phyloP scores from a whole-genome alignment of 2,113 vertebrate species.

The Serinus canaria region DNA sequence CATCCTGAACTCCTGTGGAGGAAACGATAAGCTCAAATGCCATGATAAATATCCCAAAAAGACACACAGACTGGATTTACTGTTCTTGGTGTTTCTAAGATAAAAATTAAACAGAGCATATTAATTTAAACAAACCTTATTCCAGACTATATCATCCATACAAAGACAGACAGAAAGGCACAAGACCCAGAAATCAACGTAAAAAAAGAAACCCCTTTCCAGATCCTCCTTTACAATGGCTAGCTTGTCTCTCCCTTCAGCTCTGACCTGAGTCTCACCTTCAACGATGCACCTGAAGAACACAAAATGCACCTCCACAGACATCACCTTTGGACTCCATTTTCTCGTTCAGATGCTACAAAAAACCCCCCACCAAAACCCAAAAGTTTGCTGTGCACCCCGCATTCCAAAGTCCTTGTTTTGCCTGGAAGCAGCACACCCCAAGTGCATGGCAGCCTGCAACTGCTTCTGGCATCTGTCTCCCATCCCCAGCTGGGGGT shows the following conservation, averaged over 20 bases:
- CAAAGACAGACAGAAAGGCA: not conserved
- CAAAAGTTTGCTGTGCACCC: not conserved
- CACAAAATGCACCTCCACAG: not conserved
- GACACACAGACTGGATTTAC: not conserved
- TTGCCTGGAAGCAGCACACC: not conserved
- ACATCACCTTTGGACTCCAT: not conserved
- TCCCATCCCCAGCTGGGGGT: not conserved
- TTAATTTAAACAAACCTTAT: constrained; percentile 38
- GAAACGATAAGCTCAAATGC: not conserved
- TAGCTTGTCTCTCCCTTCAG: not conserved
- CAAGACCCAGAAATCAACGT: not conserved
- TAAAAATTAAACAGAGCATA: not conserved
- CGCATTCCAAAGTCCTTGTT: not conserved
- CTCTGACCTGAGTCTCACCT: not conserved
- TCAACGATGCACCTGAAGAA: not conserved
- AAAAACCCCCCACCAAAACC: not conserved
- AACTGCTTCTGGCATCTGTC: rapidly evolving
- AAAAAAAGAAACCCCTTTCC: not conserved
- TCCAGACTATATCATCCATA: not conserved
- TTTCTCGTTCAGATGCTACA: not conserved
- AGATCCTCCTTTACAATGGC: not conserved
- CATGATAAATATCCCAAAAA: not conserved
- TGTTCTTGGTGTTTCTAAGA: not conserved
- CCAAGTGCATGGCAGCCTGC: not conserved
- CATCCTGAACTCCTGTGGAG: not conserved